These are phyloP conservation scores for Scaptomyza caliginosa DNA, from an alignment of 2,888 invertebrate species.

Conservation along the genomic window DNA sequence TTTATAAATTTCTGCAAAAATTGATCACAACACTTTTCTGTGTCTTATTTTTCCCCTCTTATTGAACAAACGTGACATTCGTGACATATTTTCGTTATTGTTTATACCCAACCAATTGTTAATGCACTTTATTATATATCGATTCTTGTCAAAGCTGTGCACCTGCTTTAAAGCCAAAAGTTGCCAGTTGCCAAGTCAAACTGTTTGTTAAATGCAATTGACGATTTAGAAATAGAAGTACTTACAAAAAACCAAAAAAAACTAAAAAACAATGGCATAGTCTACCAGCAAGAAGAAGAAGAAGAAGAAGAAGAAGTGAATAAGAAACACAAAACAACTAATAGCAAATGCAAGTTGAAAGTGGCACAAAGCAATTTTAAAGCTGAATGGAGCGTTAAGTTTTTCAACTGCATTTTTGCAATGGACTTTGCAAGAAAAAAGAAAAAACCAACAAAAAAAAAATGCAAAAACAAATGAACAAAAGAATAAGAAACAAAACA, in stretches of 20 bases:
- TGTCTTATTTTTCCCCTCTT: too few species aligned
- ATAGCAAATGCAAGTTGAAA: conserved; percentile 64
- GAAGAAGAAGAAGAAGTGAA: conserved; percentile 1
- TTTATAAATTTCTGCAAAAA: too few species aligned
- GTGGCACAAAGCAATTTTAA: conserved; percentile 78
- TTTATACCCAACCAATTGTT: too few species aligned
- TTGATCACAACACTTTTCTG: too few species aligned
- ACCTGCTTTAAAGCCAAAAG: conserved; percentile 25
- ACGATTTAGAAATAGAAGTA: conserved; percentile 43
- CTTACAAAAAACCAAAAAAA: conserved; percentile 2
- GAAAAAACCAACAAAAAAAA: conserved; percentile 2
- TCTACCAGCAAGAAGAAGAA: conserved; percentile 21
- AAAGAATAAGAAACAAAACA: conserved; percentile 39
- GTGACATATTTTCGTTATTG: conserved; percentile 33
- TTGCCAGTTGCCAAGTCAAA: conserved; percentile 33
- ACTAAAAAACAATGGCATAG: conserved; percentile 32
- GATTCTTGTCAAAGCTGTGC: too few species aligned
- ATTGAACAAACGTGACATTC: conserved; percentile 47
- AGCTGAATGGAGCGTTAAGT: conserved; percentile 79
- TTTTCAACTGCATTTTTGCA: conserved; percentile 73
- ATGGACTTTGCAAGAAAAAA: conserved; percentile 43
- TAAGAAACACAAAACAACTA: conserved; percentile 23
- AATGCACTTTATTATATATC: too few species aligned
- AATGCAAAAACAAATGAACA: conserved; percentile 38
- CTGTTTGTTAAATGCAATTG: conserved; percentile 53